Conservation (phyloP, 2,888 invertebrate genomes). For the Hoplodrina blanda region DNA sequence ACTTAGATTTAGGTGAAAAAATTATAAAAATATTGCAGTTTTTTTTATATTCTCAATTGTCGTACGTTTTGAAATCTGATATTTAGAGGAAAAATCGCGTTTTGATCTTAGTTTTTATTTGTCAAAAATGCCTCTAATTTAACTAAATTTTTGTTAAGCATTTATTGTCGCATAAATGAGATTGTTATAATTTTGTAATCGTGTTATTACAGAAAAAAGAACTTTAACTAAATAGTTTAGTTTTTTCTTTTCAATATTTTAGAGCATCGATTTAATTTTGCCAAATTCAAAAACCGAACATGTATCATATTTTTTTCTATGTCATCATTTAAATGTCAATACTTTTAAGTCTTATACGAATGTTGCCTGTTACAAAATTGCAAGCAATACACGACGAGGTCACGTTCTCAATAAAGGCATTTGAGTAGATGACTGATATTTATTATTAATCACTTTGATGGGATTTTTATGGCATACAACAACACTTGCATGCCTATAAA, state of each 20-base stretch:
- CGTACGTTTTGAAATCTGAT: no score
- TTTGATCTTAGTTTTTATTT: no score
- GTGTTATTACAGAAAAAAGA: no score
- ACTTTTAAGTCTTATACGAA: slow-evolving; percentile 26
- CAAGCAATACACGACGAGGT: slow-evolving; percentile 64
- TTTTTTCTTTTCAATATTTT: not conserved
- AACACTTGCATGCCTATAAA: slow-evolving; percentile 41
- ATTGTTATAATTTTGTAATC: no score
- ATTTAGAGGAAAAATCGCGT: no score
- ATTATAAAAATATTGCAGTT: not conserved
- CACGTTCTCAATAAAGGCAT: slow-evolving; percentile 63
- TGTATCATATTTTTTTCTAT: slow-evolving; percentile 8
- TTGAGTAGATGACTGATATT: slow-evolving; percentile 63
- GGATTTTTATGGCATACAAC: slow-evolving; percentile 54
- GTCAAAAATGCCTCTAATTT: no score
- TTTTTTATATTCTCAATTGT: no score
- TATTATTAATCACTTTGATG: slow-evolving; percentile 62
- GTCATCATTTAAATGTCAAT: slow-evolving; percentile 26
- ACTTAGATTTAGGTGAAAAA: not conserved
- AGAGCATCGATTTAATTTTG: not conserved
- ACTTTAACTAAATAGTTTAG: no score
- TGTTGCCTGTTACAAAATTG: slow-evolving; percentile 61
- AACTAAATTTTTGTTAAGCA: no score
- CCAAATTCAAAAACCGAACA: not conserved
- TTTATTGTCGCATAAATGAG: no score